Conservation (phyloP, 2,888 invertebrate genomes). For the Nephrotoma flavescens region DNA sequence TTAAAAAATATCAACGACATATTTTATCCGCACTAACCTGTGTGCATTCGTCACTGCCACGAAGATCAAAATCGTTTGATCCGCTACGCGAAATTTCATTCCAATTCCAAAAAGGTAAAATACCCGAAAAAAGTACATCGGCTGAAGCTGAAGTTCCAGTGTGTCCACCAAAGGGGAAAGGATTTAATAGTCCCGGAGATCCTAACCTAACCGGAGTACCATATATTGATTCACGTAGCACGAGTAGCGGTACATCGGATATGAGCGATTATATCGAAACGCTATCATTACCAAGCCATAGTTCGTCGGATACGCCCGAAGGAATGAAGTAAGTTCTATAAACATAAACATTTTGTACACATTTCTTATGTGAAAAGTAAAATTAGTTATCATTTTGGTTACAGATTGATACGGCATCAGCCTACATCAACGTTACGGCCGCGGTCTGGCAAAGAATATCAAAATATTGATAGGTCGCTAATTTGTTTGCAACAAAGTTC, state of each 20-base stretch:
- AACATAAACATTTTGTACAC: not conserved
- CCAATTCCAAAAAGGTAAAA: slow-evolving; percentile 46
- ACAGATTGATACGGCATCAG: slow-evolving; percentile 18
- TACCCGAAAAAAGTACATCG: slow-evolving; percentile 53
- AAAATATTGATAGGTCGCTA: slow-evolving; percentile 61
- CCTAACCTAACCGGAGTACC: slow-evolving; percentile 28
- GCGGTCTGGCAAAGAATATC: slow-evolving; percentile 76
- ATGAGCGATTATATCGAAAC: slow-evolving; percentile 84
- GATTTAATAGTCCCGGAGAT: slow-evolving; percentile 31
- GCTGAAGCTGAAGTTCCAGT: slow-evolving; percentile 65
- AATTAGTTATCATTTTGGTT: slow-evolving; percentile 5
- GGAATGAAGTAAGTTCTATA: slow-evolving; percentile 32
- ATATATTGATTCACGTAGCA: slow-evolving; percentile 54
- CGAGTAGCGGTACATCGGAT: slow-evolving; percentile 72
- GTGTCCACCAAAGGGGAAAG: slow-evolving; percentile 44
- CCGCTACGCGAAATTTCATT: slow-evolving; percentile 55
- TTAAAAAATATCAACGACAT: slow-evolving; percentile 39
- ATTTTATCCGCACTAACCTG: slow-evolving; percentile 33
- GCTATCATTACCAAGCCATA: slow-evolving; percentile 62
- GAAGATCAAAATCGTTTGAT: slow-evolving; percentile 64
- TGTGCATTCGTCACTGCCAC: slow-evolving; percentile 49
- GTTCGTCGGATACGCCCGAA: slow-evolving; percentile 56
- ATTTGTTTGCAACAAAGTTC: slow-evolving; percentile 13
- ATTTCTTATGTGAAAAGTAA: not conserved
- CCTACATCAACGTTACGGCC: slow-evolving; percentile 58